Evolutionary conservation across 2,888 invertebrate species (phyloP).

Genomic region (Anaspis maculata): DNA sequence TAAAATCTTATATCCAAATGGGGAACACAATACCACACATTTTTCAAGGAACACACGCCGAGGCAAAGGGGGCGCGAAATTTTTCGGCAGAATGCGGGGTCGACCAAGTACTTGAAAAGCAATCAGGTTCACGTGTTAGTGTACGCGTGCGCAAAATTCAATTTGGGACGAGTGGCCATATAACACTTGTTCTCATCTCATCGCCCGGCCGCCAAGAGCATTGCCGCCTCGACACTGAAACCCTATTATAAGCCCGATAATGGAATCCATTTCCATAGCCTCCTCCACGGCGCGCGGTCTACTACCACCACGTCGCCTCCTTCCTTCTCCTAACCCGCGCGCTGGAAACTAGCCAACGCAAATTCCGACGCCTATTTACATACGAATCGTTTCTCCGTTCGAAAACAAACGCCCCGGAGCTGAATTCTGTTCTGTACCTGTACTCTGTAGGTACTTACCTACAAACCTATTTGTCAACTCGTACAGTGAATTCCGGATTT

Average conservation of each 20-base stretch:
- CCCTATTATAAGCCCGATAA: constrained; percentile 36
- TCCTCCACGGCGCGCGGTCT: constrained; percentile 18
- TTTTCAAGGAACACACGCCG: too few species aligned
- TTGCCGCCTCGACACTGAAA: constrained; percentile 23
- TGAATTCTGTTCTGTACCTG: too few species aligned
- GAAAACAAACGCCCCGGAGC: too few species aligned
- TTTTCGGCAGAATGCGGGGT: too few species aligned
- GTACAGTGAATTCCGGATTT: too few species aligned
- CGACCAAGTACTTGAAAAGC: constrained; percentile 28
- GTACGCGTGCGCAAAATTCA: constrained; percentile 37
- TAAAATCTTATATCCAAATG: too few species aligned
- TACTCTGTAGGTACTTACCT: too few species aligned
- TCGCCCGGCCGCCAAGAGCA: constrained; percentile 17
- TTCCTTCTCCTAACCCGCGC: constrained; percentile 3
- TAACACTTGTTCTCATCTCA: constrained; percentile 33
- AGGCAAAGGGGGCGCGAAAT: too few species aligned
- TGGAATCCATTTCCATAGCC: constrained; percentile 33
- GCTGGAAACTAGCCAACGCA: constrained; percentile 15
- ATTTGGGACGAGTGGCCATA: constrained; percentile 34
- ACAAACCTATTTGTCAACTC: too few species aligned
- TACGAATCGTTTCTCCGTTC: constrained; percentile 12
- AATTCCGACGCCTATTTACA: constrained; percentile 12
- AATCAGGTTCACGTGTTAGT: constrained; percentile 27
- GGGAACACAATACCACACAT: too few species aligned
- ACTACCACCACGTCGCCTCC: constrained; percentile 2